Evolutionary conservation across 2,113 vertebrate genomes (phyloP).

Genomic region (Siphamia tubifer): DNA sequence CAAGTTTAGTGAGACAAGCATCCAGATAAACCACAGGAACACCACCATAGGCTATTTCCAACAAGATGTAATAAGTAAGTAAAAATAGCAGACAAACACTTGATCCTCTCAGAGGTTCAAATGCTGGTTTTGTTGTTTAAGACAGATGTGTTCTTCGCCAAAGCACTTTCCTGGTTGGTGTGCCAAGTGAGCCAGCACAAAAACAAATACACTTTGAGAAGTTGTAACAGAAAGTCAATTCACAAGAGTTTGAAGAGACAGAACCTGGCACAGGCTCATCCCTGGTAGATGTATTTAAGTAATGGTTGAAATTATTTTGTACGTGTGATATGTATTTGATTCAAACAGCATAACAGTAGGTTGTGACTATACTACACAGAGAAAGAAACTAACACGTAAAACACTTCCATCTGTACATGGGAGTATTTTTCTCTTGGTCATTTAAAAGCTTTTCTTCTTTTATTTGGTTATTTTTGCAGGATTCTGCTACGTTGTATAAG

Average conservation of each 20-base stretch:
- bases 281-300: neutral
- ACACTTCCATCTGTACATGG: slow-evolving; percentile 40
- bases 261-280: neutral
- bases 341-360: neutral
- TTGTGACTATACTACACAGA: neutral
- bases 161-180: slow-evolving; percentile 16
- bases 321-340: neutral
- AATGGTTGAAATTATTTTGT: neutral
- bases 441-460: slow-evolving; percentile 22
- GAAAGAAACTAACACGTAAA: neutral
- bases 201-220: slow-evolving; percentile 44
- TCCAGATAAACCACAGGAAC: slow-evolving; percentile 6
- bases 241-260: neutral
- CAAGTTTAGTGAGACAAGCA: neutral
- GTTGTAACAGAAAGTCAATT: slow-evolving; percentile 37
- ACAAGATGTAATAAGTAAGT: neutral
- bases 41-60: neutral
- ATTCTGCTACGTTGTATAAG: slow-evolving; percentile 47
- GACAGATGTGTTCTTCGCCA: neutral
- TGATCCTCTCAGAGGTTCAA: neutral
- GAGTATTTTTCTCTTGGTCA: slow-evolving; percentile 40
- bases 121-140: slow-evolving; percentile 14
- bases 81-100: slow-evolving; percentile 12
- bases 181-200: slow-evolving; percentile 13
- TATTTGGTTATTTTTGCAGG: slow-evolving; percentile 9